phyloP scores from a whole-genome alignment of 2,888 invertebrate species.

The Acronicta aceris region DNA sequence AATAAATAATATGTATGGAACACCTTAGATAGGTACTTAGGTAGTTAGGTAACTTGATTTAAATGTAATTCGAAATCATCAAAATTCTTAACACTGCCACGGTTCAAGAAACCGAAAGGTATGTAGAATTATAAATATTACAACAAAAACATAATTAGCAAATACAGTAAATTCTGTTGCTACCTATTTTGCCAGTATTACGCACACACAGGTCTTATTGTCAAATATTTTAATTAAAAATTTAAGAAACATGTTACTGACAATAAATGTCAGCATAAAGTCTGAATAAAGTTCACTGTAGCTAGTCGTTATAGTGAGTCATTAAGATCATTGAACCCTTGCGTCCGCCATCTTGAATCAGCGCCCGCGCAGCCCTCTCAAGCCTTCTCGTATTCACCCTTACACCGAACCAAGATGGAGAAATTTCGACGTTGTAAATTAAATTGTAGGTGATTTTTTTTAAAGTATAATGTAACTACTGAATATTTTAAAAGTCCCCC shows the following conservation, averaged over 20 bases:
- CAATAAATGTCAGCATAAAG: conserved; percentile 16
- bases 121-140: conserved; percentile 15
- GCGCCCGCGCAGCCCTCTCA: conserved; percentile 65
- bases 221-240: conserved; percentile 8
- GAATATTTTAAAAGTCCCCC: too few relatives aligned
- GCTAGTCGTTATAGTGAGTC: conserved; percentile 75
- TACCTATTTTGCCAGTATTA: conserved; percentile 9
- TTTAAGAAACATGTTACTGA: conserved; percentile 4
- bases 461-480: too few relatives aligned
- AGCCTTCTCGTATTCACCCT: conserved; percentile 56
- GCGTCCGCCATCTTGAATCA: conserved; percentile 71
- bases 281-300: conserved; percentile 69
- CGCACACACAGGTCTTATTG: conserved; percentile 1
- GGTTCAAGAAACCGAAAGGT: conserved; percentile 37
- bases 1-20: too few relatives aligned
- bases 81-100: conserved; percentile 1
- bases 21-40: not conserved
- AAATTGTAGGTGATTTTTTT: too few relatives aligned
- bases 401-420: conserved; percentile 4
- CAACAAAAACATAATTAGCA: conserved; percentile 17
- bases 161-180: conserved; percentile 1
- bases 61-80: too few relatives aligned
- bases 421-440: not conserved
- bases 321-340: conserved; percentile 79
- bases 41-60: not conserved